These are phyloP conservation scores for Sakesphorus luctuosus DNA, from an alignment of 2,113 vertebrate genomes.

Conservation along the genomic window DNA sequence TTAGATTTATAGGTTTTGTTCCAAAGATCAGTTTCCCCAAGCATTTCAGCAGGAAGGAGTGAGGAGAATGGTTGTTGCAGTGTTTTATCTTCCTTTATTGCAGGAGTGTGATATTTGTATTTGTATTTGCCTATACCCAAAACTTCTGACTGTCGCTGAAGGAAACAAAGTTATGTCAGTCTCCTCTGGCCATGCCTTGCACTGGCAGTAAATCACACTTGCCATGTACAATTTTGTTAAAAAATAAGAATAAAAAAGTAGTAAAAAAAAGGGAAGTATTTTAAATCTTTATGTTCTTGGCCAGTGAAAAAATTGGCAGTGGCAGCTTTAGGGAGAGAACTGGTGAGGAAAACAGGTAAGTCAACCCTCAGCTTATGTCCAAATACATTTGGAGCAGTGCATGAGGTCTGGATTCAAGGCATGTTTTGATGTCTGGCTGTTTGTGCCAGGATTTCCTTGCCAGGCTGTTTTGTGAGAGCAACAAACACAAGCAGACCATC, in stretches of 20 bases:
- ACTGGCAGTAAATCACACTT: background rate
- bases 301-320: background rate
- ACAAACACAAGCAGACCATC: background rate
- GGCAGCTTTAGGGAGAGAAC: background rate
- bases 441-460: background rate
- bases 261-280: background rate
- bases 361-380: background rate
- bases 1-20: background rate
- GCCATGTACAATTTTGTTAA: background rate
- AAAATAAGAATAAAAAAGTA: background rate
- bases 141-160: background rate
- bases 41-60: background rate
- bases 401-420: background rate
- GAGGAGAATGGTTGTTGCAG: background rate
- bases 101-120: background rate
- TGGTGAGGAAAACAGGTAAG: background rate
- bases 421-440: background rate
- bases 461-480: background rate
- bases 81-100: background rate
- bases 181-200: background rate
- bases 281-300: background rate
- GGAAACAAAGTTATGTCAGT: background rate
- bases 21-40: background rate
- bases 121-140: background rate
- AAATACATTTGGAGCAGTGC: background rate